Percentiles rank a stretch among this genome's conserved stretches.
Evolutionary conservation across 2,888 invertebrate genomes (phyloP).

Genomic region (Chloroclysta siterata): DNA sequence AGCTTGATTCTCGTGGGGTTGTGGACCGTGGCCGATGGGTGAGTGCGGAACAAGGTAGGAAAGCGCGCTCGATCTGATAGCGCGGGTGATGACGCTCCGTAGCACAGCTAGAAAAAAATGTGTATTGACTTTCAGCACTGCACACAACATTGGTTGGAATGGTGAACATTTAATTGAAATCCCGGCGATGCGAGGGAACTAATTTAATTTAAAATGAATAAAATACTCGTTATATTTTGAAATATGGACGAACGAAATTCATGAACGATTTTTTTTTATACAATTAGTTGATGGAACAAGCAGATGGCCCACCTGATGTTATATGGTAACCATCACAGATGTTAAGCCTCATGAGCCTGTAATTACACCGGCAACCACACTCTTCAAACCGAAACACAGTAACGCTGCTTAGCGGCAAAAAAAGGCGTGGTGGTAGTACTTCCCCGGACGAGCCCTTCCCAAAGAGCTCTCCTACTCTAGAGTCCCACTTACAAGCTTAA

Average conservation of each 20-base stretch:
- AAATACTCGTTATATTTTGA: background rate
- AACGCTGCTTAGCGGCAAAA: too few species aligned
- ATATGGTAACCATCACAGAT: too few species aligned
- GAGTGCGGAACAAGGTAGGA: constrained; percentile 98
- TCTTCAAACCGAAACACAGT: too few species aligned
- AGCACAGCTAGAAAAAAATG: constrained; percentile 91
- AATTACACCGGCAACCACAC: too few species aligned
- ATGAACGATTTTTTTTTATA: too few species aligned
- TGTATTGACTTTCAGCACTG: constrained; percentile 6
- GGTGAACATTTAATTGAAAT: background rate
- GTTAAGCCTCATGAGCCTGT: too few species aligned
- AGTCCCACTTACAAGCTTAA: background rate
- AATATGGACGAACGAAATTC: background rate
- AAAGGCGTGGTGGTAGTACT: too few species aligned
- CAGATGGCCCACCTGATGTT: too few species aligned
- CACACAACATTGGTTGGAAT: background rate
- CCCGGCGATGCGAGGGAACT: background rate
- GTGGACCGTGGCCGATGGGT: constrained; percentile 99
- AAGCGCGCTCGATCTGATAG: constrained; percentile 98
- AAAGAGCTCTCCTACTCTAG: too few species aligned
- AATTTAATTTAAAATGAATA: background rate
- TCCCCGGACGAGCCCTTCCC: too few species aligned
- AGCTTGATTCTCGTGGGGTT: constrained; percentile 98
- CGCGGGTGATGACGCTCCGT: constrained; percentile 99
- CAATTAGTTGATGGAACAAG: too few species aligned